A percentile compares a stretch with the other conserved stretches of the same genome.
These are phyloP conservation scores for Bicyclus anynana DNA, from an alignment of 1,140 invertebrate species.

Conservation along the genomic window DNA sequence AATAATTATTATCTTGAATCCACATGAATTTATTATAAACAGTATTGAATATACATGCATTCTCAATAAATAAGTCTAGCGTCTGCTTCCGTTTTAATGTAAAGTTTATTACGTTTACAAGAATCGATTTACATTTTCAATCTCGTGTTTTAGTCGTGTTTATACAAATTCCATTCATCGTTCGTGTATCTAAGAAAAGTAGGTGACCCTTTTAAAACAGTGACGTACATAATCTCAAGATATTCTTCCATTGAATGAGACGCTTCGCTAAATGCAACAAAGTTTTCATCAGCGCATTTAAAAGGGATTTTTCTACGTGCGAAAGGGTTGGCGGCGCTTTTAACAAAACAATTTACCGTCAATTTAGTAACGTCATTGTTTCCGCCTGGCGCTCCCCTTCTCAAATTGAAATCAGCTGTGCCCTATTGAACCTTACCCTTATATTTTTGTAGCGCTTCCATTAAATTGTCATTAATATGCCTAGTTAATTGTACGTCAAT, in stretches of 20 bases:
- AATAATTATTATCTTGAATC: too few relatives aligned
- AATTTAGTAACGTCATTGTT: slow-evolving; percentile 48
- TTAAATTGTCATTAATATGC: slow-evolving; percentile 22
- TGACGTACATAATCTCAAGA: not conserved
- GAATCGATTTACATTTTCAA: too few relatives aligned
- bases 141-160: too few relatives aligned
- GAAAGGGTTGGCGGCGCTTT: slow-evolving; percentile 37
- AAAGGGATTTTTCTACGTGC: slow-evolving; percentile 23
- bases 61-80: too few relatives aligned
- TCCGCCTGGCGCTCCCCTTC: slow-evolving; percentile 29
- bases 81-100: too few relatives aligned
- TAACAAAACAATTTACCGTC: slow-evolving; percentile 56
- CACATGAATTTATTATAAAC: too few relatives aligned
- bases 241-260: not conserved
- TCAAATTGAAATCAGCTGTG: slow-evolving; percentile 55
- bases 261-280: slow-evolving; percentile 5
- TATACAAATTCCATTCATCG: not conserved
- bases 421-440: slow-evolving; percentile 39
- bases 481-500: slow-evolving; percentile 9
- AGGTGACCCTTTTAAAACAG: not conserved
- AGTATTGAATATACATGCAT: too few relatives aligned
- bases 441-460: slow-evolving; percentile 25
- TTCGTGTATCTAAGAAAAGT: not conserved
- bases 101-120: too few relatives aligned
- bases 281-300: slow-evolving; percentile 1